Conservation (phyloP, 2,888 invertebrate species). For the Eupithecia insigniata region DNA sequence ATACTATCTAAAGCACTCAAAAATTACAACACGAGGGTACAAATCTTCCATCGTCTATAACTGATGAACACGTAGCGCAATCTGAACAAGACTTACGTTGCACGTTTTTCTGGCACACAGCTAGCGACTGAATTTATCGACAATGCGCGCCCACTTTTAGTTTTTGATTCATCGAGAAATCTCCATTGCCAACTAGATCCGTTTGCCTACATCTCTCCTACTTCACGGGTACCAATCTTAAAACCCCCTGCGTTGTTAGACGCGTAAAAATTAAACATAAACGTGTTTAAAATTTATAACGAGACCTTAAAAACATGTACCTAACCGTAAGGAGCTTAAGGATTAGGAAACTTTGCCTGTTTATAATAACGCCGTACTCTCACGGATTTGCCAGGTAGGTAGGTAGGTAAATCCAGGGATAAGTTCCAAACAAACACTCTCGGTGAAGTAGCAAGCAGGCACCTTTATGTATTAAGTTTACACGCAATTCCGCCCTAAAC, state of each 20-base stretch:
- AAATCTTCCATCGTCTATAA: too few species aligned
- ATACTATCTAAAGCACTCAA: too few species aligned
- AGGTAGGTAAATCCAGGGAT: neutral
- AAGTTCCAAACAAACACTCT: neutral
- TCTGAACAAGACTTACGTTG: too few species aligned
- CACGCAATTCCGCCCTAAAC: constrained; percentile 5
- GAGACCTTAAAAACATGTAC: neutral
- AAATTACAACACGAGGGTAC: too few species aligned
- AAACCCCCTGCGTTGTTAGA: neutral
- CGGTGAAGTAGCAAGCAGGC: neutral
- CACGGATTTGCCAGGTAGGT: neutral
- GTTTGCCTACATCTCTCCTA: too few species aligned
- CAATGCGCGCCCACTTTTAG: too few species aligned
- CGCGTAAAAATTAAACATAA: neutral
- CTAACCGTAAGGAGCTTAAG: neutral
- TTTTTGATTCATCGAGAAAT: too few species aligned
- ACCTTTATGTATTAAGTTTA: constrained; percentile 4
- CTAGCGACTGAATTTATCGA: too few species aligned
- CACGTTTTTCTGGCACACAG: too few species aligned
- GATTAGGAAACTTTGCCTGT: neutral
- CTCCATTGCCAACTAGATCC: too few species aligned
- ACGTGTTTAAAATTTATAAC: neutral
- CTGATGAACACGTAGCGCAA: too few species aligned
- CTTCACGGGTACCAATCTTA: neutral
- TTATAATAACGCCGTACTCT: constrained; percentile 2